A percentile compares a stretch with the other conserved stretches of the same genome.
Evolutionary conservation across 37 sponge, comb jelly and placozoan species (phyloP).

Genomic region (Beroe ovata): DNA sequence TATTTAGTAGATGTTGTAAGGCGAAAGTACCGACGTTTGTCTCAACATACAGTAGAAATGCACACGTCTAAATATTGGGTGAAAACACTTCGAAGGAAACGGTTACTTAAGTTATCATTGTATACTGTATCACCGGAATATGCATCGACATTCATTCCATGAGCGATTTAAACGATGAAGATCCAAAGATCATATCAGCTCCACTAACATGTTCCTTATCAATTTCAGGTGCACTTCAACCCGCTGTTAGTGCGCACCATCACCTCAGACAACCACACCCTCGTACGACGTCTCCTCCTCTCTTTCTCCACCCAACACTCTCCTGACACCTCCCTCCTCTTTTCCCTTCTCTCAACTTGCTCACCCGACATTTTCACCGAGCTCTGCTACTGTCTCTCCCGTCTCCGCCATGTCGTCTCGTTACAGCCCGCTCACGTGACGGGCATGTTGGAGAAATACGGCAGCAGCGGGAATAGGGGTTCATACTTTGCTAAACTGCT

Average conservation of each 20-base stretch:
- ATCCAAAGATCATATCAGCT: no score
- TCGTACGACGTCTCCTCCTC: conserved; percentile 27
- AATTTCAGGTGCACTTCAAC: conserved; percentile 58
- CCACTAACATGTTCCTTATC: background rate
- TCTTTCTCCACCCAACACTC: conserved; percentile 8
- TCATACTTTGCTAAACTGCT: conserved; percentile 12
- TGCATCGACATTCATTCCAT: no score
- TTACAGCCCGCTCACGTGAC: background rate
- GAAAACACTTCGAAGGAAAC: no score
- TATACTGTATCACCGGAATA: no score
- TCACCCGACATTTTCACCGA: conserved; percentile 13
- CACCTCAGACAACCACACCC: background rate
- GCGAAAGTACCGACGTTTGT: no score
- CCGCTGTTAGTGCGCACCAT: conserved; percentile 19
- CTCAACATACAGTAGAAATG: no score
- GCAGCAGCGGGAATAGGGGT: no score
- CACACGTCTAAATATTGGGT: no score
- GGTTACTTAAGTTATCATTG: no score
- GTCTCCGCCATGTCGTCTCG: background rate
- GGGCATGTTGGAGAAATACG: background rate
- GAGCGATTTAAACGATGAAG: no score
- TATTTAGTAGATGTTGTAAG: no score
- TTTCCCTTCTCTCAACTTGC: conserved; percentile 19
- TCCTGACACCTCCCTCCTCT: conserved; percentile 6
- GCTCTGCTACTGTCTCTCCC: conserved; percentile 62